phyloP scores from a whole-genome alignment of 2,113 vertebrate genomes.

The Empidonax alnorum region DNA sequence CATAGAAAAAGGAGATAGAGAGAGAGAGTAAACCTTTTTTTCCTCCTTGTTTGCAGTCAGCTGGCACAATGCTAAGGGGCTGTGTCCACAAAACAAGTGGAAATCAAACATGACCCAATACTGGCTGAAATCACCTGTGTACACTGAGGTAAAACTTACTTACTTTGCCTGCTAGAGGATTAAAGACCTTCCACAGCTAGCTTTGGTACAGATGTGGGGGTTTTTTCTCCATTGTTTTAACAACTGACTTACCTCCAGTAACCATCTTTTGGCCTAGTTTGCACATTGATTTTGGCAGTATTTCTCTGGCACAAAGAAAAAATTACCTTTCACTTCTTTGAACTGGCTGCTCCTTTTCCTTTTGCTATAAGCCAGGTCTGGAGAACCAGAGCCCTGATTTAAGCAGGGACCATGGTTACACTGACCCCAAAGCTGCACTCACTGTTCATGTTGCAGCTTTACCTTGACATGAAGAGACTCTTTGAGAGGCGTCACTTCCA shows the following conservation, averaged over 20 bases:
- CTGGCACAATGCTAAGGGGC: not conserved
- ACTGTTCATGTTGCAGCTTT: not conserved
- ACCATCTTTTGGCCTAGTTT: not conserved
- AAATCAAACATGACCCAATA: not conserved
- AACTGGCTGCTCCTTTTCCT: not conserved
- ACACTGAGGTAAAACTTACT: not conserved
- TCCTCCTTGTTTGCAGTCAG: not conserved
- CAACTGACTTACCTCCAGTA: not conserved
- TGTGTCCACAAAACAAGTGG: not conserved
- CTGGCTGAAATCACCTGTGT: not conserved
- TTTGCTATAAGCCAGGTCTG: not conserved
- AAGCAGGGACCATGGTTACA: not conserved
- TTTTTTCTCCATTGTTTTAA: not conserved
- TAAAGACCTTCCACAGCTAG: not conserved
- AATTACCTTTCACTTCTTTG: not conserved
- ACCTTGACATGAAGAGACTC: not conserved
- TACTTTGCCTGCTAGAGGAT: not conserved
- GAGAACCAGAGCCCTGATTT: not conserved
- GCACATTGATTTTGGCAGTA: not conserved
- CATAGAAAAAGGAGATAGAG: not conserved
- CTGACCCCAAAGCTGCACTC: not conserved
- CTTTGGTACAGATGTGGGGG: rapidly evolving
- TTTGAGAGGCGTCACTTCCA: constrained; percentile 32
- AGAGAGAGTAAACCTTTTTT: not conserved
- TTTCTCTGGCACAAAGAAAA: not conserved